These are phyloP conservation scores for Pao palembangensis DNA, from an alignment of 2,113 vertebrate species.

Conservation along the genomic window DNA sequence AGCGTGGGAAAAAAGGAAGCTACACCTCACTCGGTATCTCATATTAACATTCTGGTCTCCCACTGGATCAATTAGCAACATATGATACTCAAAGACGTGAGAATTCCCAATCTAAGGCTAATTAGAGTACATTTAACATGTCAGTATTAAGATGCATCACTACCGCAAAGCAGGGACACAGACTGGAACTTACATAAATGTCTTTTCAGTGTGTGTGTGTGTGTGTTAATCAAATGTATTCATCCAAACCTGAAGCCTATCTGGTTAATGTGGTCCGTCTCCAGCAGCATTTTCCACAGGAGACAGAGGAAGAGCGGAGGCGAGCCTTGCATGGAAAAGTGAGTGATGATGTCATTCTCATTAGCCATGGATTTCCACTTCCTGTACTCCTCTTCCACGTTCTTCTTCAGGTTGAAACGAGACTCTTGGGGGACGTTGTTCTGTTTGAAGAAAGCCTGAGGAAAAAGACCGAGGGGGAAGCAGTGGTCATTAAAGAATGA, in stretches of 20 bases:
- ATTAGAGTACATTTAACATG: conserved; percentile 34
- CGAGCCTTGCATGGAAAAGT: conserved; percentile 92
- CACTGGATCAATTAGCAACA: conserved; percentile 23
- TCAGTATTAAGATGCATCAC: conserved; percentile 11
- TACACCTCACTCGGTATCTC: not conserved
- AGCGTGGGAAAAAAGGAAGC: conserved; percentile 1
- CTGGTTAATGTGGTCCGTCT: conserved; percentile 97
- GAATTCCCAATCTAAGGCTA: not conserved
- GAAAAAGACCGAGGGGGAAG: not conserved
- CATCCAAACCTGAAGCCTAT: conserved; percentile 90
- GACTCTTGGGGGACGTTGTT: conserved; percentile 98
- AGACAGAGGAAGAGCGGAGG: conserved; percentile 94
- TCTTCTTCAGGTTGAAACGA: conserved; percentile 98
- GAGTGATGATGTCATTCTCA: conserved; percentile 95
- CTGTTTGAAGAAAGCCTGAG: conserved; percentile 97
- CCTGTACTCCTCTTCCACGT: conserved; percentile 96
- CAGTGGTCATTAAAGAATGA: not conserved
- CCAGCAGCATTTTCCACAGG: conserved; percentile 98
- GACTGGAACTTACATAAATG: too few species aligned
- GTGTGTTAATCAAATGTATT: not conserved
- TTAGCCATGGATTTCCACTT: conserved; percentile 99
- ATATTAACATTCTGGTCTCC: not conserved
- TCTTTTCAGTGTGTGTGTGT: not conserved
- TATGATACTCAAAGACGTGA: conserved; percentile 7
- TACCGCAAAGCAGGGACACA: not conserved